Evolutionary conservation across 2,888 invertebrate species (phyloP).

Genomic region (Ornithoptera alexandrae): DNA sequence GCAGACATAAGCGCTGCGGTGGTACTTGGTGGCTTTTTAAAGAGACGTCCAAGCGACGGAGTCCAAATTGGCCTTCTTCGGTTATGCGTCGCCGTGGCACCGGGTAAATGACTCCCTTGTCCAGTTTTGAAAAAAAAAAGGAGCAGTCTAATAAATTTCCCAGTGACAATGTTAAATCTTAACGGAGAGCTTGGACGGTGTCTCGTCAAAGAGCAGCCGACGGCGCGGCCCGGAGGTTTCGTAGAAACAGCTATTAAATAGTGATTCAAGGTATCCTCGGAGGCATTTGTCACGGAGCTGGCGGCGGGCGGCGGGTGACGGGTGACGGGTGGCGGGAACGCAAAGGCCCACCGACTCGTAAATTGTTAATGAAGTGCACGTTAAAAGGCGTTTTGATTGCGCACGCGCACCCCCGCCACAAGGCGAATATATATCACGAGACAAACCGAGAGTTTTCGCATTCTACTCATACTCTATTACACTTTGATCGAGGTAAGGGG

Average conservation of each 20-base stretch:
- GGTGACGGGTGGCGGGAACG: conserved; percentile 33
- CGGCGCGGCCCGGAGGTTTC: conserved; percentile 6
- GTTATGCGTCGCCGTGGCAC: no score
- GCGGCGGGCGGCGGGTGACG: conserved; percentile 14
- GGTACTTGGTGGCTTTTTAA: no score
- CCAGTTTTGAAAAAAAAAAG: no score
- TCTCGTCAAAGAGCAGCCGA: no score
- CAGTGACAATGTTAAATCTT: neutral
- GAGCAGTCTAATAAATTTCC: conserved; percentile 7
- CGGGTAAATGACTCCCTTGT: no score
- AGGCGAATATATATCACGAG: neutral
- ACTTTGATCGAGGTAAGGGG: no score
- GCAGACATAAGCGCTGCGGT: no score
- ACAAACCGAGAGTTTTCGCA: no score
- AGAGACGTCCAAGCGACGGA: no score
- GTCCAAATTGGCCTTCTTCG: no score
- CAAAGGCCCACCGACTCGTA: conserved; percentile 49
- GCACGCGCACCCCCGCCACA: conserved; percentile 28
- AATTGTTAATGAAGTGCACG: conserved; percentile 62
- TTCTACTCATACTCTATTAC: no score
- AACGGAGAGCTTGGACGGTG: no score
- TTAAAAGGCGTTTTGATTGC: conserved; percentile 40
- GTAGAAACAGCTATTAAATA: conserved; percentile 39
- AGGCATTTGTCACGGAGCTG: conserved; percentile 51
- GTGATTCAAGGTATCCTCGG: conserved; percentile 41